Conservation (phyloP, 2,797 vertebrate species). For the Platyrinchus mystaceus region DNA sequence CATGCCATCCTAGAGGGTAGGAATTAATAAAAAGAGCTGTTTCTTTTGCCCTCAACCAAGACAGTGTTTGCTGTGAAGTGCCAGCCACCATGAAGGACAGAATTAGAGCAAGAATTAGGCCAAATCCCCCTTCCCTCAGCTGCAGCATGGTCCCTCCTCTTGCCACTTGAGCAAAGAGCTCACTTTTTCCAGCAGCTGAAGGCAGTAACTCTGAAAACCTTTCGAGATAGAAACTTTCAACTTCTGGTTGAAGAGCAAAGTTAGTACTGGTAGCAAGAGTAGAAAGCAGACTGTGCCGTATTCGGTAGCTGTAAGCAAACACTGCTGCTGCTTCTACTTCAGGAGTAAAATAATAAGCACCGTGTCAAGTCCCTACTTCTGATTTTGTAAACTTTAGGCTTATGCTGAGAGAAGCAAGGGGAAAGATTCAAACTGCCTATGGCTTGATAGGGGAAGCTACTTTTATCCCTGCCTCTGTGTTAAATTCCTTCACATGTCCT, state of each 20-base stretch:
- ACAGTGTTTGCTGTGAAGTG: background rate
- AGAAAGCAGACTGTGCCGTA: background rate
- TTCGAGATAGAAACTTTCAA: background rate
- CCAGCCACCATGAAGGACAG: background rate
- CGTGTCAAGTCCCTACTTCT: fast-evolving
- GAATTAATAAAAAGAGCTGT: background rate
- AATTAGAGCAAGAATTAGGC: background rate
- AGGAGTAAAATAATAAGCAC: background rate
- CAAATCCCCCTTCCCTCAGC: background rate
- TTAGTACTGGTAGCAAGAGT: background rate
- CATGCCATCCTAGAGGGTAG: background rate
- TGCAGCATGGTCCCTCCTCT: fast-evolving
- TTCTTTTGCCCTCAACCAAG: background rate
- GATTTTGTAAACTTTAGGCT: background rate
- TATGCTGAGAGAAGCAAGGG: background rate
- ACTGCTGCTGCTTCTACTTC: background rate
- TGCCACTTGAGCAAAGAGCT: background rate
- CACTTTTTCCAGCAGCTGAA: background rate
- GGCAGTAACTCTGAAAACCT: background rate
- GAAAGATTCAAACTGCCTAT: background rate
- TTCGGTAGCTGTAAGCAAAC: background rate
- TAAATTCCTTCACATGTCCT: background rate
- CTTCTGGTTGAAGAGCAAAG: background rate
- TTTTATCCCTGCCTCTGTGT: background rate
- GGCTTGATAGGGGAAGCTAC: background rate